These are phyloP conservation scores for Aricia artaxerxes DNA, from an alignment of 2,888 invertebrate species.

Conservation along the genomic window DNA sequence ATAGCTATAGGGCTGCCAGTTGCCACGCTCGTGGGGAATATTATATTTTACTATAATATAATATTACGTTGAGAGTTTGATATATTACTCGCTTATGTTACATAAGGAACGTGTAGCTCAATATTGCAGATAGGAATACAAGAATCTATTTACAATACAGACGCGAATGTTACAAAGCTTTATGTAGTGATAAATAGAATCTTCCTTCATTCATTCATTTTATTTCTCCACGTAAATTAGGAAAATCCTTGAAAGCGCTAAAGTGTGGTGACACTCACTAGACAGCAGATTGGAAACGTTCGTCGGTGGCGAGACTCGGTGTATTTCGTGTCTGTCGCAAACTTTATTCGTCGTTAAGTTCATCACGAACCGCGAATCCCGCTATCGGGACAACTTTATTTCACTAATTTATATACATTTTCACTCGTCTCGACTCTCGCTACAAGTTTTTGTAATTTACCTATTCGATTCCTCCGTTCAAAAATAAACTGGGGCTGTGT, in stretches of 20 bases:
- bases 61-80: slow-evolving; percentile 18
- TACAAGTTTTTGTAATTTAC: slow-evolving; percentile 5
- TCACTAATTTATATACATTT: slow-evolving; percentile 21
- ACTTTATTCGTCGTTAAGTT: slow-evolving; percentile 28
- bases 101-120: slow-evolving; percentile 34
- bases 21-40: slow-evolving; percentile 16
- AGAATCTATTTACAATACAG: background rate
- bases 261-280: background rate
- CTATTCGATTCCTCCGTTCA: background rate
- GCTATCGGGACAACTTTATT: slow-evolving; percentile 1
- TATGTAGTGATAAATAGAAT: background rate
- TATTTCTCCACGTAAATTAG: background rate
- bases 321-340: slow-evolving; percentile 27
- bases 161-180: background rate
- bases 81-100: slow-evolving; percentile 8
- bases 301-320: slow-evolving; percentile 40
- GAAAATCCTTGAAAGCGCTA: slow-evolving; percentile 1
- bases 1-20: slow-evolving; percentile 29
- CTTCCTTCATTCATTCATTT: background rate
- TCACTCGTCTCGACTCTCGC: background rate
- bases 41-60: slow-evolving; percentile 19
- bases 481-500: background rate
- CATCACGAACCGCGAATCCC: slow-evolving; percentile 3
- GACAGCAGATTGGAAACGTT: slow-evolving; percentile 41
- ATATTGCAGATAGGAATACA: background rate